Percentiles rank a stretch among this genome's conserved stretches.
These are phyloP conservation scores for Terrapene triunguis DNA, from an alignment of 2,113 vertebrate species.

Conservation along the genomic window DNA sequence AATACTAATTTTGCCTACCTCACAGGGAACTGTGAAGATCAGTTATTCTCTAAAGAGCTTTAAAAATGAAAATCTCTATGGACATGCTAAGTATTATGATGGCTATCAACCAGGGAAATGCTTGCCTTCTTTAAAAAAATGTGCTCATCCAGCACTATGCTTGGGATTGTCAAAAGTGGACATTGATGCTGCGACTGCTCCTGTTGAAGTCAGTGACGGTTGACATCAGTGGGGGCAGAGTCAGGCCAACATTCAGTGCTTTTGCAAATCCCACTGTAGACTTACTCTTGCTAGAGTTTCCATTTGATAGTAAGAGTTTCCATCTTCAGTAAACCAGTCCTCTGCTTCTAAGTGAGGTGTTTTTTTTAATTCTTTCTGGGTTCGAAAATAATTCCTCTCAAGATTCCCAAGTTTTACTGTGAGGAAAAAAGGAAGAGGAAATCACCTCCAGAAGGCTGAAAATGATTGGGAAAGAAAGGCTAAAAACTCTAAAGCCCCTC, in stretches of 20 bases:
- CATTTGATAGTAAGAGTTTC: neutral
- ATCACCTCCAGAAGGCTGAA: neutral
- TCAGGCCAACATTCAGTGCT: neutral
- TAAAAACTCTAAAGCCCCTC: neutral
- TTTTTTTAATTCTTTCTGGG: neutral
- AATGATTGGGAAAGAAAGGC: neutral
- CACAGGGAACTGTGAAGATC: neutral
- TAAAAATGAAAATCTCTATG: neutral
- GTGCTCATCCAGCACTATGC: neutral
- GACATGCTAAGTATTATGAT: neutral
- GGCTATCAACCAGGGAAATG: neutral
- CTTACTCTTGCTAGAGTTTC: neutral
- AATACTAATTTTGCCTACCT: neutral
- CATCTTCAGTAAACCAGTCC: neutral
- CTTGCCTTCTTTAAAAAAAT: neutral
- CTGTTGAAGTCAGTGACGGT: neutral
- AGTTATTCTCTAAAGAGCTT: neutral
- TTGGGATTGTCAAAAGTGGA: neutral
- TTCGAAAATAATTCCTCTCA: neutral
- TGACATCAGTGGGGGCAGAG: neutral
- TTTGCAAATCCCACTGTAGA: neutral
- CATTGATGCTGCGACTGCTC: neutral
- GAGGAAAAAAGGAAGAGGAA: neutral
- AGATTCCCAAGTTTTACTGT: neutral
- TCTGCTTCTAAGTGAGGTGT: neutral